Base-by-base conservation (phyloP, 2,797 vertebrate species). In the Paguma larvata region DNA sequence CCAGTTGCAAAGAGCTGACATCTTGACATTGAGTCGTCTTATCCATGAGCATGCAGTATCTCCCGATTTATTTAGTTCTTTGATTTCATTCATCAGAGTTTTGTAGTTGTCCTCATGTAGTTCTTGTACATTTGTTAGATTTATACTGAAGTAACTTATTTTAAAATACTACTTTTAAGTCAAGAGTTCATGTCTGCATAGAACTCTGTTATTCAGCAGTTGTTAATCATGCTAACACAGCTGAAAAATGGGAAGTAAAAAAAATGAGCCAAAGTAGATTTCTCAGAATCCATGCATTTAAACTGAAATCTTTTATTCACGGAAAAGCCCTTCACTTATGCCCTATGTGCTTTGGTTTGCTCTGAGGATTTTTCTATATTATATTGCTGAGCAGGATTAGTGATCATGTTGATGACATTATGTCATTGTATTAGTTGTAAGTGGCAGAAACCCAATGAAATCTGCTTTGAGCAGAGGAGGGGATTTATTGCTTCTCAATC, bases 221-320 rank as follows among this genome's bases (percentile, higher is more conserved):
- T 96, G 65, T 92, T 91, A 82, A 82, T n/a, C n/a, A 70, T 13
- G 73, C 77, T 94, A 93, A 46, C 59, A 63, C 46, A 44, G 48
- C 51, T 89, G 46, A 77, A 86, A 92, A 97, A 84, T 10, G 82
- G 68, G 32, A 93, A 93, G 46, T 67, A 70, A 32, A 38, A 79
- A 68, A 87, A 96, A 91, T 23, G 63, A 94, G 46, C 51, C n/a
- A 48, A 79, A 96, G 88, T 91, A 82, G 51, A 89, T 94, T 89
- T 97, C 80, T 95, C 87, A 51, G 83, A 96, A 80, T 96, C 34
- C 9, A 44, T 84, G 30, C 41, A 41, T 97, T 98, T 92, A 95
- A 86, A 84, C 27, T 89, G 90, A 89, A 62, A 25, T 77, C 46
- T 82, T 91, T 96, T 93, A 86, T 91, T 96, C n/a, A 56, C 77